These are phyloP conservation scores for Lutraria rhynchaena DNA, from an alignment of 1,140 invertebrate genomes.

Conservation along the genomic window DNA sequence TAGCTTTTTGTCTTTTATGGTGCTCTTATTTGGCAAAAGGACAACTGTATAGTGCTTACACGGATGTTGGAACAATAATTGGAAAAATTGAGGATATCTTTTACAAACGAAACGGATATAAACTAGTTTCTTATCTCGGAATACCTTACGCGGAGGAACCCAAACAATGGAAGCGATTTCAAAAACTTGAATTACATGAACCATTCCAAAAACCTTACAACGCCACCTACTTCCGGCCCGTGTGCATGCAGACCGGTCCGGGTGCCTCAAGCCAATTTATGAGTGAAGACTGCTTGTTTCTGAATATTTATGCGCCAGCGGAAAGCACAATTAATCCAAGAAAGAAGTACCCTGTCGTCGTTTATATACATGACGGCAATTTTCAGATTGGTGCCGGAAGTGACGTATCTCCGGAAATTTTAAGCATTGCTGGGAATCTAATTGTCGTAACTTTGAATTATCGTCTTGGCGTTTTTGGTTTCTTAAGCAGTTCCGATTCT, in stretches of 20 bases:
- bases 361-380: conserved; percentile 56
- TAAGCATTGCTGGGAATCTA: conserved; percentile 9
- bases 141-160: conserved; percentile 41
- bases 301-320: conserved; percentile 48
- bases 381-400: conserved; percentile 18
- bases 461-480: conserved; percentile 48
- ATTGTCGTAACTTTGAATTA: conserved; percentile 56
- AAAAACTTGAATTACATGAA: conserved; percentile 31
- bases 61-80: conserved; percentile 34
- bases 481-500: conserved; percentile 19
- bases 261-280: neutral
- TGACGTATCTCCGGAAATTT: conserved; percentile 33
- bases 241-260: conserved; percentile 23
- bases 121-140: conserved; percentile 34
- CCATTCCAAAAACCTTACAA: conserved; percentile 38
- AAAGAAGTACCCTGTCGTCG: conserved; percentile 48
- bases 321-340: conserved; percentile 49
- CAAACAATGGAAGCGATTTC: conserved; percentile 19
- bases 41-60: conserved; percentile 14
- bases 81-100: conserved; percentile 29
- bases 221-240: conserved; percentile 26
- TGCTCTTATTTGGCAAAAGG: no score
- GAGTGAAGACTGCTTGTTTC: conserved; percentile 47
- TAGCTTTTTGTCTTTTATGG: no score
- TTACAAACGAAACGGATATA: neutral